Conservation (phyloP, 2,888 invertebrate genomes). For the Ecliptopera silaceata region DNA sequence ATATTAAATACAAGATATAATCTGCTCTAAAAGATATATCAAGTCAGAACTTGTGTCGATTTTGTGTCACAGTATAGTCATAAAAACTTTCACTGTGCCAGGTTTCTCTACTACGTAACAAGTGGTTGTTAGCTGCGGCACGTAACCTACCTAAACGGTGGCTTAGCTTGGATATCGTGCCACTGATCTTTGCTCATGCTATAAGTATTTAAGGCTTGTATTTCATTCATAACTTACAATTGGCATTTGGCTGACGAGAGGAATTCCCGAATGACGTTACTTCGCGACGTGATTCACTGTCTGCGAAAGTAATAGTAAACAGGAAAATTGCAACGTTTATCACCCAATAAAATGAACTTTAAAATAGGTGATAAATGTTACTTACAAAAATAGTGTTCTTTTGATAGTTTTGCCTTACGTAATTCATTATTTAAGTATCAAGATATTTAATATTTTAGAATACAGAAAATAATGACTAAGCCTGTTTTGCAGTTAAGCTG, state of each 20-base stretch:
- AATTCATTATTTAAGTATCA: conserved; percentile 3
- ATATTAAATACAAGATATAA: conserved; percentile 14
- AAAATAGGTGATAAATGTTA: too few relatives aligned
- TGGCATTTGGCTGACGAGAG: conserved; percentile 37
- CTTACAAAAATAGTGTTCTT: background rate
- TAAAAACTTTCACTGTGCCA: conserved; percentile 71
- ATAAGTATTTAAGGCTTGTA: conserved; percentile 24
- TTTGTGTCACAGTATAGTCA: conserved; percentile 53
- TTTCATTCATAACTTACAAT: conserved; percentile 33
- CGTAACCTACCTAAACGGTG: conserved; percentile 45
- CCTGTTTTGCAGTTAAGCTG: conserved; percentile 40
- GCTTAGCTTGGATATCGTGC: conserved; percentile 34
- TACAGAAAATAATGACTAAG: conserved; percentile 30
- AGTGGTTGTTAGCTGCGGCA: conserved; percentile 55
- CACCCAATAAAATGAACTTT: background rate
- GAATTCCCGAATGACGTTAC: conserved; percentile 40
- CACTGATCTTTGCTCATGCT: conserved; percentile 29
- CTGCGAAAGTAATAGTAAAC: conserved; percentile 34
- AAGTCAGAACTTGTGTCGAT: conserved; percentile 43
- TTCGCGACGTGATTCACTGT: conserved; percentile 35
- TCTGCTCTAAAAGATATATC: conserved; percentile 32
- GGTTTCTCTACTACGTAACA: conserved; percentile 72
- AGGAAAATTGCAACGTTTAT: conserved; percentile 9
- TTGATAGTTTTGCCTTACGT: background rate
- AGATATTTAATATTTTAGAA: conserved; percentile 9